Percentiles rank a stretch among this genome's conserved stretches.
Conservation (phyloP, 1,140 invertebrate species). For the Magallana gigas region DNA sequence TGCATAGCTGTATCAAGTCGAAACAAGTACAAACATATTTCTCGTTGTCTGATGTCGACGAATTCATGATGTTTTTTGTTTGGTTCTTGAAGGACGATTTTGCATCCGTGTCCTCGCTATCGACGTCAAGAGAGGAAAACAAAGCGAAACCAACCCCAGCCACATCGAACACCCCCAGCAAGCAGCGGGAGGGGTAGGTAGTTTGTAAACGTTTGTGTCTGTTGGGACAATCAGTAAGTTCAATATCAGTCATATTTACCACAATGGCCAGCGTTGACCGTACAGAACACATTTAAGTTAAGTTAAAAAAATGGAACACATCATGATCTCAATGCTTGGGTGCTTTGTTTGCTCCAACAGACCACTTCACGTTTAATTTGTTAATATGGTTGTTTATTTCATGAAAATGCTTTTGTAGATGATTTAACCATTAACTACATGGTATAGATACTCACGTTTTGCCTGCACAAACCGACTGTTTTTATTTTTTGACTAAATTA, state of each 20-base stretch:
- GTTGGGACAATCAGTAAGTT: no score
- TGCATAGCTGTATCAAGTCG: no score
- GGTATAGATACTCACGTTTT: background rate
- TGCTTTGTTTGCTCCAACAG: no score
- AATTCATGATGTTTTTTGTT: no score
- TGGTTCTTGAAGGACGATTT: background rate
- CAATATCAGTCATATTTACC: no score
- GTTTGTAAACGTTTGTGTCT: no score
- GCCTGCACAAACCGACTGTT: background rate
- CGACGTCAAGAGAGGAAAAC: background rate
- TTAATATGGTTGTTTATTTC: background rate
- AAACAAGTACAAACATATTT: no score
- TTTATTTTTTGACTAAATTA: slow-evolving; percentile 22
- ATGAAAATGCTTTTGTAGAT: background rate
- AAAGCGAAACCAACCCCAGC: background rate
- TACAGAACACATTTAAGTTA: no score
- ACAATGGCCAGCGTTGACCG: no score
- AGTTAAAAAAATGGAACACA: no score
- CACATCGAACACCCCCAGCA: background rate
- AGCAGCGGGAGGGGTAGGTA: slow-evolving; percentile 2
- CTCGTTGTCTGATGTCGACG: no score
- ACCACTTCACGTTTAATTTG: background rate
- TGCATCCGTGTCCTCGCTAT: background rate
- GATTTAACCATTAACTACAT: slow-evolving; percentile 17
- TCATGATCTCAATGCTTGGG: no score